A percentile compares a stretch with the other conserved stretches of the same genome.
Conservation (phyloP, 2,797 vertebrate species). For the Periparus ater region DNA sequence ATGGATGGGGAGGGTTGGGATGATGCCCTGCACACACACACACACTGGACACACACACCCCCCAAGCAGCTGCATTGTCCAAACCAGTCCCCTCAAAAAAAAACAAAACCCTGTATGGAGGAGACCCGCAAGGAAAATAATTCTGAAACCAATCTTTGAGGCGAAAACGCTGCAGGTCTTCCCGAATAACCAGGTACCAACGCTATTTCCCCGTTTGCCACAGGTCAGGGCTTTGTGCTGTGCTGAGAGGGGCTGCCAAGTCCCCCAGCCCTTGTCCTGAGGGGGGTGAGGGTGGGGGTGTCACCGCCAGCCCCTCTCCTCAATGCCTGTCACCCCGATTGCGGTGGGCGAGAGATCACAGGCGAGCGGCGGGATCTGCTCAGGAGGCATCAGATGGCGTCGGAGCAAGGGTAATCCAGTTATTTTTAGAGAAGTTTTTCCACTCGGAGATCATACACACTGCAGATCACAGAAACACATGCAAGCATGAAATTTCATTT, state of each 20-base stretch:
- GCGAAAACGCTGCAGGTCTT: background rate
- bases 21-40: background rate
- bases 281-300: slow-evolving; percentile 67
- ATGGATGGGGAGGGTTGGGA: background rate
- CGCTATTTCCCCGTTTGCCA: slow-evolving; percentile 12
- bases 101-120: background rate
- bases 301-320: slow-evolving; percentile 73
- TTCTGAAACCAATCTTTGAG: slow-evolving; percentile 10
- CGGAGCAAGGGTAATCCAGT: slow-evolving; percentile 83
- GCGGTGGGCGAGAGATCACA: slow-evolving; percentile 80
- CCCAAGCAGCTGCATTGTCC: background rate
- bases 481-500: slow-evolving; percentile 86
- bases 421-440: slow-evolving; percentile 84
- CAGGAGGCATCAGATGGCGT: slow-evolving; percentile 78
- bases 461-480: slow-evolving; percentile 85
- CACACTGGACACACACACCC: background rate
- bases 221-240: slow-evolving; percentile 56
- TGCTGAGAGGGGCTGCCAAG: background rate
- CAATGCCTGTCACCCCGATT: slow-evolving; percentile 82
- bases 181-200: background rate
- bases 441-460: slow-evolving; percentile 82
- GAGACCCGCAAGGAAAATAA: background rate
- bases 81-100: background rate
- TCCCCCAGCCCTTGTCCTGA: background rate
- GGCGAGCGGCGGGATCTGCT: slow-evolving; percentile 68